These are phyloP conservation scores for Apantesis nais DNA, from an alignment of 2,888 invertebrate genomes.

Conservation along the genomic window DNA sequence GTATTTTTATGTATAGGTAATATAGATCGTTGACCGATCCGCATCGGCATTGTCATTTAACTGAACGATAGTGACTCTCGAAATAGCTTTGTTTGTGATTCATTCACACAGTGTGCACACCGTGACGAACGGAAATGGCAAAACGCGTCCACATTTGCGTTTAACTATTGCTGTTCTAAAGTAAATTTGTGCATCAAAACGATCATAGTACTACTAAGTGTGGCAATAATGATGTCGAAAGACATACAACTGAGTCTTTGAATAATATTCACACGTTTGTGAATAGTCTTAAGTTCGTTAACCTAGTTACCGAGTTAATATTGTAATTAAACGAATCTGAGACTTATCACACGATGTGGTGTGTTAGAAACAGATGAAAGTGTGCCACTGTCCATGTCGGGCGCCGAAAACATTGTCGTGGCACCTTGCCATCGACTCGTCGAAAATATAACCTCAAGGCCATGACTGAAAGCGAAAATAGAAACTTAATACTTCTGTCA, in stretches of 20 bases:
- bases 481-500: conserved; percentile 55
- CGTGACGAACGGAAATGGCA: conserved; percentile 80
- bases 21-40: conserved; percentile 75
- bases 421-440: conserved; percentile 72
- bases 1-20: conserved; percentile 53
- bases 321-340: conserved; percentile 72
- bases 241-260: conserved; percentile 56
- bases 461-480: conserved; percentile 77
- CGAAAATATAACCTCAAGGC: conserved; percentile 79
- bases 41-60: conserved; percentile 70
- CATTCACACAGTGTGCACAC: conserved; percentile 77
- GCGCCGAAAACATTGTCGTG: conserved; percentile 74
- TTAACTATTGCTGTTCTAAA: conserved; percentile 51
- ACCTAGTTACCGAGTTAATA: conserved; percentile 78
- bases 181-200: conserved; percentile 51
- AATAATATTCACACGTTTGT: conserved; percentile 73
- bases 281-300: conserved; percentile 80
- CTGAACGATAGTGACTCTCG: conserved; percentile 65
- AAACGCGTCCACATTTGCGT: conserved; percentile 69
- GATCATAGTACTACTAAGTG: conserved; percentile 51
- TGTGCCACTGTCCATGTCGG: conserved; percentile 64
- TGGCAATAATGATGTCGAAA: conserved; percentile 69
- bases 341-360: conserved; percentile 58
- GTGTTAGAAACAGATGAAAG: conserved; percentile 64
- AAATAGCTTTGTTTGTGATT: conserved; percentile 75